Conservation (phyloP, 2,888 invertebrate genomes). For the Tipula lateralis region DNA sequence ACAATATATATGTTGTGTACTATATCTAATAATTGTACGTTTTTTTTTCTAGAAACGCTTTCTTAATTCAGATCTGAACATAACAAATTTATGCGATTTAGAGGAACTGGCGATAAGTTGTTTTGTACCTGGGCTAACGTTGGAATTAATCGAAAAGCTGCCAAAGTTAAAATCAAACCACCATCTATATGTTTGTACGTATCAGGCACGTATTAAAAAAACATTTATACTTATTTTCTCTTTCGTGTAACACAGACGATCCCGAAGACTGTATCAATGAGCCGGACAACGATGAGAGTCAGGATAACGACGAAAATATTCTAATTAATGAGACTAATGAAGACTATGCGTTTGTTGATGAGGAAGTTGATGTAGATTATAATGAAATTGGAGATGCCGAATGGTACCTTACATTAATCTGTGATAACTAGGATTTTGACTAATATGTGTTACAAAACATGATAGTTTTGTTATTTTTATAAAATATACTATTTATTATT, state of each 20-base stretch:
- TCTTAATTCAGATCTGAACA: not conserved
- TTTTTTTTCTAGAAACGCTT: not conserved
- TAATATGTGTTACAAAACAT: not conserved
- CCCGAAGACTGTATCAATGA: not conserved
- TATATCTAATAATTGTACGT: not conserved
- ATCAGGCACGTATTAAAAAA: not conserved
- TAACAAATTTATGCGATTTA: not conserved
- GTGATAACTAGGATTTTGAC: not conserved
- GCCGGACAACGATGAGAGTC: not conserved
- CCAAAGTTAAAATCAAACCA: conserved; percentile 1
- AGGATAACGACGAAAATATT: not conserved
- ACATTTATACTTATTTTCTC: not conserved
- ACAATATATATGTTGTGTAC: not conserved
- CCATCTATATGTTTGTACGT: not conserved
- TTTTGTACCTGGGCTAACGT: not conserved
- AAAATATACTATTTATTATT: not conserved
- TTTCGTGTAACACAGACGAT: not conserved
- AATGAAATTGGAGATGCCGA: not conserved
- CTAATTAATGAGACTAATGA: conserved; percentile 9
- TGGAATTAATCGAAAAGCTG: not conserved
- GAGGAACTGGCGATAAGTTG: not conserved
- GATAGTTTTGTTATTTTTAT: not conserved
- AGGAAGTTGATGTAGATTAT: not conserved
- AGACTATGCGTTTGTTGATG: not conserved
- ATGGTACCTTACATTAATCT: conserved; percentile 11